Evolutionary conservation across 1,140 invertebrate genomes (phyloP), one percentile per base, ranked within the genome.

Genomic region (Drosophila sucinea): DNA sequence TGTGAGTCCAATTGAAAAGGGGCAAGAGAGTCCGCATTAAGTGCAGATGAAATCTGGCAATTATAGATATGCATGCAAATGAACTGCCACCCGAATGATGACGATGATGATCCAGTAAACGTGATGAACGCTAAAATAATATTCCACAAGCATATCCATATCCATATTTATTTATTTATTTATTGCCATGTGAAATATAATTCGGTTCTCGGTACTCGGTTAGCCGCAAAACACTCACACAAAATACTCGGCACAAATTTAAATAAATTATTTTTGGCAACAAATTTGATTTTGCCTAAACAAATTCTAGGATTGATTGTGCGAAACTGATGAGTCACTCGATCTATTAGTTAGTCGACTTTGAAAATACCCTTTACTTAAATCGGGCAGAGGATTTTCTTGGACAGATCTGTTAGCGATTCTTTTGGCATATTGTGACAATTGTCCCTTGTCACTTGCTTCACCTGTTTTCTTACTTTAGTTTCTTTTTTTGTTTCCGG

Each of bases 21-120:
- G 41, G 60, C 10, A 6, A 27, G 4, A 38, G 23, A 10, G 32
- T 76, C 70, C 57, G 66, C 73, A 77, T 76, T 76, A 76, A 76
- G 73, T 76, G 61, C 67, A 73, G 72, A 54, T 65, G 66, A 76
- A 73, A 76, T 76, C 73, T 60, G 60, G 73, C 73, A 76, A 76
- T 76, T 76, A 76, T 70, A 76, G 73, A 76, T 76, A 76, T 76
- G 73, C 54, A 55, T 76, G 60, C 62, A 73, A 69, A 76, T 75
- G 58, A 57, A 40, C 70, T 47, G 25, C 38, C 58, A 25, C 29
- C 44, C 40, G 57, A 40, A 8, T 30, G 57, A 17, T 61, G 73
- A 64, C 75, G 67, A 75, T 75, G 67, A 75, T 64, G 40, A 25
- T 47, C 58, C 54, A 29, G 70, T 33, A 40, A 25, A 25, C 27